phyloP scores from a whole-genome alignment of 1,140 invertebrate genomes.

The Drosophila sechellia region DNA sequence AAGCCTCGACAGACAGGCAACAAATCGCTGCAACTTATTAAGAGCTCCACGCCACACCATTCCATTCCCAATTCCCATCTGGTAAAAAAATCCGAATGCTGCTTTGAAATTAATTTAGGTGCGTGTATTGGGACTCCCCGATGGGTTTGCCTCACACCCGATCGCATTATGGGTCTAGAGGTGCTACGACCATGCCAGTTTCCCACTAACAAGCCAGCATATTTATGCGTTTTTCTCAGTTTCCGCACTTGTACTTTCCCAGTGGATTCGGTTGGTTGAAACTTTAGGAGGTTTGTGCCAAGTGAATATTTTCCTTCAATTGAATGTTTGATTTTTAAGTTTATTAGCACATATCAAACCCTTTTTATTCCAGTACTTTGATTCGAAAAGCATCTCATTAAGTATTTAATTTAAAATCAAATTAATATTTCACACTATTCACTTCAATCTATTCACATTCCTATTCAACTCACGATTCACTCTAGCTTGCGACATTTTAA shows the following conservation, averaged over 20 bases:
- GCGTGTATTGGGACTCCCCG: constrained; percentile 38
- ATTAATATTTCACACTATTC: too few relatives aligned
- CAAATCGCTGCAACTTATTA: constrained; percentile 80
- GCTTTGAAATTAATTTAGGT: constrained; percentile 53
- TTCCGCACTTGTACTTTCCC: constrained; percentile 6
- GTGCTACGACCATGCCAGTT: constrained; percentile 2
- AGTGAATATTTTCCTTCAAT: neutral
- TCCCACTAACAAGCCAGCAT: neutral
- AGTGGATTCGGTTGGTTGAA: neutral
- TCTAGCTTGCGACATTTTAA: neutral
- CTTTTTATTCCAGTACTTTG: too few relatives aligned
- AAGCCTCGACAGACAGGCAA: constrained; percentile 55
- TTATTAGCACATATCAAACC: too few relatives aligned
- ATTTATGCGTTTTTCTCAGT: constrained; percentile 1
- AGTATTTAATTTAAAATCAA: too few relatives aligned
- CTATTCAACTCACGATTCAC: neutral
- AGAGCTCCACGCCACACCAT: constrained; percentile 28
- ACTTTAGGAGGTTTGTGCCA: neutral
- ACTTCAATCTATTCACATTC: neutral
- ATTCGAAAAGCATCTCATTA: too few relatives aligned
- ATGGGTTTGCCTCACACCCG: constrained; percentile 15
- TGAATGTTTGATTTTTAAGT: neutral
- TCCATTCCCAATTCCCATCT: constrained; percentile 7
- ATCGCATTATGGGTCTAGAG: constrained; percentile 16
- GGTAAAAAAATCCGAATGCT: constrained; percentile 40